Evolutionary conservation across 2,888 invertebrate genomes (phyloP).

Genomic region (Lasioglossum figueresi): DNA sequence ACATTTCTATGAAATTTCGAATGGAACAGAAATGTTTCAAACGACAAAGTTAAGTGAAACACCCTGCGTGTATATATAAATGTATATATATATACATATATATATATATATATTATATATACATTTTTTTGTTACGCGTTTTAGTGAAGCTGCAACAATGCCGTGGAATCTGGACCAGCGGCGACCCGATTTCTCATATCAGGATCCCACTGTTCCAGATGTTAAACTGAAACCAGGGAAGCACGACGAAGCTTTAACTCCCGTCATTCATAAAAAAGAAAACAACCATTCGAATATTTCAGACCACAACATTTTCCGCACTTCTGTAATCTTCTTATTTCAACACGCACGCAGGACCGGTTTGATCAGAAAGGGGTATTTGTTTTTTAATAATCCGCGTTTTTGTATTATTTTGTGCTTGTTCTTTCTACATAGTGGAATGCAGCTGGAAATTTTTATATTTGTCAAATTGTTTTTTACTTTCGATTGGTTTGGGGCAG

Average conservation of each 20-base stretch:
- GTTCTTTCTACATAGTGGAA: neutral
- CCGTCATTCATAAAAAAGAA: neutral
- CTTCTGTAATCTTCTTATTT: neutral
- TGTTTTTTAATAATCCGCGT: neutral
- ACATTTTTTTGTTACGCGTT: constrained; percentile 39
- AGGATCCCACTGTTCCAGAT: constrained; percentile 42
- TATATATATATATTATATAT: no score
- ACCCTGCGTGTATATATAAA: neutral
- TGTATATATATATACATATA: no score
- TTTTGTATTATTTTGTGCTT: neutral
- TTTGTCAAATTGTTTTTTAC: neutral
- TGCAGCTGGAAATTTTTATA: neutral
- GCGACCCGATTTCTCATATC: constrained; percentile 55
- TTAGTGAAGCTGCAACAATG: constrained; percentile 42
- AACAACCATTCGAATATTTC: constrained; percentile 2
- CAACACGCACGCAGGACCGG: neutral
- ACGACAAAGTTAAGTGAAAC: neutral
- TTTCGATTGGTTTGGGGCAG: neutral
- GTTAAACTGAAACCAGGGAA: constrained; percentile 39
- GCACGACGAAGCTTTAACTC: constrained; percentile 3
- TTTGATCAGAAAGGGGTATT: neutral
- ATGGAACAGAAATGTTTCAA: neutral
- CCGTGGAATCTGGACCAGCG: constrained; percentile 52
- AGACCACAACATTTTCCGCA: neutral
- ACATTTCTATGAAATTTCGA: neutral